Percentiles rank a stretch among this genome's conserved stretches.
phyloP scores from a whole-genome alignment of 1,140 invertebrate species.

The Tachypleus tridentatus region DNA sequence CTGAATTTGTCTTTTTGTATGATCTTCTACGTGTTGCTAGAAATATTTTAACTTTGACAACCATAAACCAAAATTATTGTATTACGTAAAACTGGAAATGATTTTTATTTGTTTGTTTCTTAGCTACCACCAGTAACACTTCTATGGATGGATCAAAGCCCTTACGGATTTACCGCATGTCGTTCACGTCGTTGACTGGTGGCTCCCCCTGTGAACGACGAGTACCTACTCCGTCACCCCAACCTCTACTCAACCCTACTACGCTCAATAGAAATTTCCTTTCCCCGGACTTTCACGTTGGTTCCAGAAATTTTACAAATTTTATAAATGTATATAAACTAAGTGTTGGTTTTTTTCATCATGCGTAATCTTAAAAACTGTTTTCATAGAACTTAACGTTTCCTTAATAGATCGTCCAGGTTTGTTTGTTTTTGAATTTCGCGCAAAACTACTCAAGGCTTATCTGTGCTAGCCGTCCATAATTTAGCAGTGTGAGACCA shows the following conservation, averaged over 20 bases:
- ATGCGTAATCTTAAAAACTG: too few relatives aligned
- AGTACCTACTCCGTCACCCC: slow-evolving; percentile 31
- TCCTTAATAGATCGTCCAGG: too few relatives aligned
- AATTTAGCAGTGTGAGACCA: too few relatives aligned
- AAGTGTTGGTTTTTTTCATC: too few relatives aligned
- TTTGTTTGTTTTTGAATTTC: too few relatives aligned
- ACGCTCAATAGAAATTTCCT: slow-evolving; percentile 12
- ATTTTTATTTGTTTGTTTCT: slow-evolving; percentile 1
- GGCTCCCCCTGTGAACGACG: slow-evolving; percentile 30
- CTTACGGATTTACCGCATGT: slow-evolving; percentile 45
- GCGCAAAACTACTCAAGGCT: too few relatives aligned
- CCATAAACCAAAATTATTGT: too few relatives aligned
- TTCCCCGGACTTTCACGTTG: slow-evolving; percentile 16
- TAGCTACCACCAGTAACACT: slow-evolving; percentile 6
- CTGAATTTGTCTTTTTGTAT: too few relatives aligned
- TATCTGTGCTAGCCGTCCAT: too few relatives aligned
- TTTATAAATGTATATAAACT: neutral
- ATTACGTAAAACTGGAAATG: neutral
- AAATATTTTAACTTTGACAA: too few relatives aligned
- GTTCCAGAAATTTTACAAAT: slow-evolving; percentile 10
- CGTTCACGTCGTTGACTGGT: slow-evolving; percentile 36
- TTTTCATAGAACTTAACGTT: too few relatives aligned
- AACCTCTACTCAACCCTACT: slow-evolving; percentile 19
- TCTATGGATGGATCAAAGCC: slow-evolving; percentile 35
- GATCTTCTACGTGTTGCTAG: too few relatives aligned